A percentile compares a stretch with the other conserved stretches of the same genome.
Evolutionary conservation across 2,888 invertebrate species (phyloP).

Genomic region (Caenorhabditis doughertyi): DNA sequence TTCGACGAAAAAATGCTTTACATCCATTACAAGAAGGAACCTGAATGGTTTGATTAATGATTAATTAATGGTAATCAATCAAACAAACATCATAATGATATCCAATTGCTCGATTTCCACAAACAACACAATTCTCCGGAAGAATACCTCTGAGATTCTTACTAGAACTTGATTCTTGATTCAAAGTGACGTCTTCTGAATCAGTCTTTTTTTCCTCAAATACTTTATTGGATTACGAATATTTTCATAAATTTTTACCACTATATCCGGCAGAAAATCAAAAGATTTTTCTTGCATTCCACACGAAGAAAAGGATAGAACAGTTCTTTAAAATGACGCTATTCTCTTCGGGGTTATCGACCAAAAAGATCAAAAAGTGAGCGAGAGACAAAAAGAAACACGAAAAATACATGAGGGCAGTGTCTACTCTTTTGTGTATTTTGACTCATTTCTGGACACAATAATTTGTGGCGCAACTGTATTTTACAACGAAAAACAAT

Average conservation of each 20-base stretch:
- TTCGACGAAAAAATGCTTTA: constrained; percentile 59
- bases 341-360: background rate
- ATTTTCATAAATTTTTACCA: background rate
- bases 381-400: constrained; percentile 24
- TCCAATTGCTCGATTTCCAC: constrained; percentile 67
- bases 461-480: constrained; percentile 37
- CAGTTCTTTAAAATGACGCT: background rate
- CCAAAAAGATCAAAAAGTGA: constrained; percentile 13
- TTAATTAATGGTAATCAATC: background rate
- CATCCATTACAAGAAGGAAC: constrained; percentile 67
- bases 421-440: constrained; percentile 8
- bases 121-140: constrained; percentile 65
- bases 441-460: constrained; percentile 30
- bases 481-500: background rate
- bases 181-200: background rate
- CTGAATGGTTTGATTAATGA: constrained; percentile 20
- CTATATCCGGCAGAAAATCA: constrained; percentile 7
- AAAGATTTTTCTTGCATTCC: background rate
- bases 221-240: background rate
- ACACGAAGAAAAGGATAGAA: background rate
- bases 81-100: constrained; percentile 69
- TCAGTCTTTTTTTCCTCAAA: background rate
- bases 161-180: background rate
- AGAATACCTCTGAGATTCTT: background rate
- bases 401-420: background rate